These are phyloP conservation scores for Phenganax marumi DNA, from an alignment of 92 coral and sea anemone species.

Conservation along the genomic window DNA sequence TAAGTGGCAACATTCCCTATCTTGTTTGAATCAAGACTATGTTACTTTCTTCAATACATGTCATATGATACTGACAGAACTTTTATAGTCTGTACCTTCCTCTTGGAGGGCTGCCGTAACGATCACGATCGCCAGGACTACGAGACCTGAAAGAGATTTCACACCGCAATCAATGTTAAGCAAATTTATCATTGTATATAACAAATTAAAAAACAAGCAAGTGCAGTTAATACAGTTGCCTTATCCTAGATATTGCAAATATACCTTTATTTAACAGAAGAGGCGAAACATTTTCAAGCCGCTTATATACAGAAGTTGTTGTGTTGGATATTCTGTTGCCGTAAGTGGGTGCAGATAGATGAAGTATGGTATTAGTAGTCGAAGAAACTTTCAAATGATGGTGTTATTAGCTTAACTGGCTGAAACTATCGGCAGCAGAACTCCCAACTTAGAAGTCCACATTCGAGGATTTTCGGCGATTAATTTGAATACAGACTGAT, in stretches of 20 bases:
- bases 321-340: neutral
- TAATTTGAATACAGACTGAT: neutral
- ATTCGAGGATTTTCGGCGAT: neutral
- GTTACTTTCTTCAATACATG: too few species aligned
- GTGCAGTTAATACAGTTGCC: too few species aligned
- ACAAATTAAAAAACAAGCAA: too few species aligned
- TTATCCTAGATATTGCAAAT: neutral
- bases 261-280: neutral
- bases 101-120: neutral
- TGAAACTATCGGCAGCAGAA: neutral
- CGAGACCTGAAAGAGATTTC: slow-evolving; percentile 1
- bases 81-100: neutral
- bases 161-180: neutral
- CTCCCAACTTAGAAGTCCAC: too few species aligned
- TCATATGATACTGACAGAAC: too few species aligned
- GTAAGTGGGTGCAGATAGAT: neutral
- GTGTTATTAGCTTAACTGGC: neutral
- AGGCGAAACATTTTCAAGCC: neutral
- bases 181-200: neutral
- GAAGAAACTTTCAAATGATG: too few species aligned
- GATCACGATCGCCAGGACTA: slow-evolving; percentile 5
- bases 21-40: too few species aligned
- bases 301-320: too few species aligned
- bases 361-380: neutral
- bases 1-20: too few species aligned